A percentile compares a stretch with the other conserved stretches of the same genome.
These are phyloP conservation scores for Diplodus sargus DNA, from an alignment of 2,797 vertebrate genomes.

Conservation along the genomic window DNA sequence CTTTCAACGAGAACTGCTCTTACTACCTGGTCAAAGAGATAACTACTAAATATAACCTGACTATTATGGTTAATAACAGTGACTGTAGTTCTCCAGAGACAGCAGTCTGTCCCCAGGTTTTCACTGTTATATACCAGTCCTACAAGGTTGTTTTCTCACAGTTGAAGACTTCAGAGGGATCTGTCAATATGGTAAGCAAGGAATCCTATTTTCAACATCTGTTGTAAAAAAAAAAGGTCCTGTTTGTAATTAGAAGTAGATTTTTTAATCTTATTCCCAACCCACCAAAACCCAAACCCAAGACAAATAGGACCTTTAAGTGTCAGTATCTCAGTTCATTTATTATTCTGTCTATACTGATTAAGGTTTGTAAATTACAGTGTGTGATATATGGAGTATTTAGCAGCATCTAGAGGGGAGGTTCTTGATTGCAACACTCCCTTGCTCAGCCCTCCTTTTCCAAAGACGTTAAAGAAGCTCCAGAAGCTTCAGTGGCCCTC, in stretches of 20 bases:
- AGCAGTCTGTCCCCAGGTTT: slow-evolving; percentile 70
- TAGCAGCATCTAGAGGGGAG: too few relatives aligned
- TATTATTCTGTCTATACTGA: background rate
- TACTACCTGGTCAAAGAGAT: slow-evolving; percentile 91
- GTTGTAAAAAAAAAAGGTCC: background rate
- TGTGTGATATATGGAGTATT: too few relatives aligned
- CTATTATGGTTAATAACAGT: slow-evolving; percentile 85
- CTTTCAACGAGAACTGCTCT: slow-evolving; percentile 87
- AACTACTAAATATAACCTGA: slow-evolving; percentile 73
- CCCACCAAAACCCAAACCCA: too few relatives aligned
- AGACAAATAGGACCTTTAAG: too few relatives aligned
- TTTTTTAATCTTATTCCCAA: too few relatives aligned
- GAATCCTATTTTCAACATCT: background rate
- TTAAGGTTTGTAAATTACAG: too few relatives aligned
- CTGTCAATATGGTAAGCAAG: slow-evolving; percentile 64
- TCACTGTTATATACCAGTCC: slow-evolving; percentile 84
- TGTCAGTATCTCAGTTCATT: slow-evolving; percentile 1
- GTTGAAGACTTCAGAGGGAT: slow-evolving; percentile 10
- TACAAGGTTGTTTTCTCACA: slow-evolving; percentile 83
- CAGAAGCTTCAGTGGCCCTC: too few relatives aligned
- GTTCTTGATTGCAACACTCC: too few relatives aligned
- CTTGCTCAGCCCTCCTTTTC: too few relatives aligned
- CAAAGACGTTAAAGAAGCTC: too few relatives aligned
- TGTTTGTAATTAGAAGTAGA: too few relatives aligned
- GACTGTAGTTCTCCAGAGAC: slow-evolving; percentile 74